These are phyloP conservation scores for Apodemus agrarius DNA, from an alignment of 2,797 vertebrate genomes.

Conservation along the genomic window DNA sequence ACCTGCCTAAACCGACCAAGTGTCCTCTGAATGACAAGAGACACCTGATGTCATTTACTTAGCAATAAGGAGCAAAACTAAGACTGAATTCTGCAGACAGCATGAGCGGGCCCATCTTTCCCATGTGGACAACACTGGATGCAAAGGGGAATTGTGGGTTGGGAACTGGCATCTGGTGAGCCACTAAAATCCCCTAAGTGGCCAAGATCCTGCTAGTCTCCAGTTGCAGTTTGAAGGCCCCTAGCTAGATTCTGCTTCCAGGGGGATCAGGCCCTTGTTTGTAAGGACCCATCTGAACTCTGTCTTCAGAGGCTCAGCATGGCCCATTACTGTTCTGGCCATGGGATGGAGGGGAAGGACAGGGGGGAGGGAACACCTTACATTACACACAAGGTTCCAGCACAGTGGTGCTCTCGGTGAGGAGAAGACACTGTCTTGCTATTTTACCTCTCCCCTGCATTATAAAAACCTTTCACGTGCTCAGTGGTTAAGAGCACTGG, in stretches of 20 bases:
- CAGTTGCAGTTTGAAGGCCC: background rate
- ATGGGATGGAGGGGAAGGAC: fast-evolving
- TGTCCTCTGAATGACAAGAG: background rate
- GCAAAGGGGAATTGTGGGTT: background rate
- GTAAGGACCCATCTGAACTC: background rate
- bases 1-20: background rate
- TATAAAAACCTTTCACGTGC: background rate
- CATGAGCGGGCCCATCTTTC: background rate
- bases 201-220: background rate
- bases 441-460: background rate
- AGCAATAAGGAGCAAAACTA: background rate
- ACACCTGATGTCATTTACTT: background rate
- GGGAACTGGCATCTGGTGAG: background rate
- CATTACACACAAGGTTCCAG: background rate
- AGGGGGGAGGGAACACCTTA: background rate
- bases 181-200: background rate
- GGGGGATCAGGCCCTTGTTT: background rate
- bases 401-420: fast-evolving
- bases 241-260: background rate
- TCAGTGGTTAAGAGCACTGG: background rate
- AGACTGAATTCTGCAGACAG: background rate
- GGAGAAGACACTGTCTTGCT: background rate
- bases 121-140: background rate
- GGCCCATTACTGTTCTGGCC: background rate
- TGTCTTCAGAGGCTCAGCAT: background rate